Base-by-base conservation (phyloP, 64 coral and sea anemone genomes). In the Stylophora pistillata region DNA sequence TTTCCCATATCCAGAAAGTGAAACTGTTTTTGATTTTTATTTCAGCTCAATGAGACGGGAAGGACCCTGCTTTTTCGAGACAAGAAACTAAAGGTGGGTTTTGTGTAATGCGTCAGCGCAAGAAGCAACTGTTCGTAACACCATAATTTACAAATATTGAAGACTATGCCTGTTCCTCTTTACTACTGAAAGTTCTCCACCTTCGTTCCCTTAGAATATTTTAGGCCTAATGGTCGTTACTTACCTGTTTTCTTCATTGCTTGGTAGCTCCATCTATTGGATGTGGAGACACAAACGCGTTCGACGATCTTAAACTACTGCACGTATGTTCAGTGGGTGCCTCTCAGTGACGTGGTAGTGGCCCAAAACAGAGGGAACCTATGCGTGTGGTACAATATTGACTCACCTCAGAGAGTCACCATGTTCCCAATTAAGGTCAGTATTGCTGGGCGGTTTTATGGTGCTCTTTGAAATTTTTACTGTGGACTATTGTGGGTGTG, bases 361-460 rank as follows among this genome's bases (percentile, higher is more conserved):
- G 97, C 97, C 26, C 97, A 99, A 60, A 99, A 99, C 90, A 76
- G 97, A 74, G 97, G 97, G 13, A 95, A 99, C 61, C 73, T 99
- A 54, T 99, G 97, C 79, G 91, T 99, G 27, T 99, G 97, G 97
- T 99, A 99, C 78, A 99, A 99, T 41, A 99, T 99, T 25, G 97
- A 99, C 78, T 95, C 97, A 74, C 97, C 97, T 34, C 81, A 99
- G 71, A 95, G 94, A 74, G 97, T 99, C 0, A 95, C 97, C 56
- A 99, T 99, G 97, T 99, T 99, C 56, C 97, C 97, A 10, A 99
- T 99, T 13, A 99, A 99, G 97, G 97, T 99, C 63, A 63, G 91
- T 54, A 23, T 58, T 30, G 30, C 9, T 55, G 15, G 10, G n/a
- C 37, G 37, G 2, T 6, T 41, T 41, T 41, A 6, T 41, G 37